Conservation (phyloP, 2,888 invertebrate species). For the Incurvaria masculella region DNA sequence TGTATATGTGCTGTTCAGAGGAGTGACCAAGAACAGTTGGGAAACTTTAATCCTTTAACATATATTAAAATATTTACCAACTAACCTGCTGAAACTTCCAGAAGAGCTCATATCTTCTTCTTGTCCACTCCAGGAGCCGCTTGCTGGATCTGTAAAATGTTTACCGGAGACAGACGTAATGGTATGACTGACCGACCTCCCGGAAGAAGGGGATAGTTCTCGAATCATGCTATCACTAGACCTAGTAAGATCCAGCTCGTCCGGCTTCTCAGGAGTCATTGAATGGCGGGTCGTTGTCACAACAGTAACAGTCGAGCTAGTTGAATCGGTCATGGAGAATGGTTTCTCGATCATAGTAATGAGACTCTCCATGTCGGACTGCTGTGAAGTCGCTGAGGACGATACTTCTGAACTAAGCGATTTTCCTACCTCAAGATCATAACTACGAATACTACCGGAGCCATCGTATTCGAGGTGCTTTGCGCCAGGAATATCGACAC, state of each 20-base stretch:
- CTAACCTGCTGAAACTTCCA: conserved; percentile 50
- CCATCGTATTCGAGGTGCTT: conserved; percentile 26
- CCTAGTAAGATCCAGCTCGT: conserved; percentile 43
- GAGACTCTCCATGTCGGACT: conserved; percentile 49
- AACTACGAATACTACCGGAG: conserved; percentile 12
- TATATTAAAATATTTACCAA: conserved; percentile 1
- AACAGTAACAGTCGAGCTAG: conserved; percentile 46
- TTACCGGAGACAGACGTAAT: conserved; percentile 45
- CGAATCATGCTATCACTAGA: conserved; percentile 36
- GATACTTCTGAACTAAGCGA: conserved; percentile 52
- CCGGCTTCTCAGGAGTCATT: conserved; percentile 37
- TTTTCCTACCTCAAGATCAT: conserved; percentile 31
- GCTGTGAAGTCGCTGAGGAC: conserved; percentile 49
- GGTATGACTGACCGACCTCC: conserved; percentile 49
- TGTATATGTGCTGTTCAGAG: not conserved
- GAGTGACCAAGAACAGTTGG: not conserved
- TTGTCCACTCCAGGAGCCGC: conserved; percentile 54
- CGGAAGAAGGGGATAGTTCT: conserved; percentile 52
- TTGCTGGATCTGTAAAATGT: conserved; percentile 56
- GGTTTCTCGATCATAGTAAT: conserved; percentile 46
- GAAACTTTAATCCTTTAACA: not conserved
- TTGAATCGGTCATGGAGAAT: conserved; percentile 26
- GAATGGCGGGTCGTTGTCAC: conserved; percentile 27
- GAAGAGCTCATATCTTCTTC: conserved; percentile 53
- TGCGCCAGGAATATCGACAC: conserved; percentile 40